Evolutionary conservation across 2,888 invertebrate species (phyloP).

Genomic region (Epistrophe eligans): DNA sequence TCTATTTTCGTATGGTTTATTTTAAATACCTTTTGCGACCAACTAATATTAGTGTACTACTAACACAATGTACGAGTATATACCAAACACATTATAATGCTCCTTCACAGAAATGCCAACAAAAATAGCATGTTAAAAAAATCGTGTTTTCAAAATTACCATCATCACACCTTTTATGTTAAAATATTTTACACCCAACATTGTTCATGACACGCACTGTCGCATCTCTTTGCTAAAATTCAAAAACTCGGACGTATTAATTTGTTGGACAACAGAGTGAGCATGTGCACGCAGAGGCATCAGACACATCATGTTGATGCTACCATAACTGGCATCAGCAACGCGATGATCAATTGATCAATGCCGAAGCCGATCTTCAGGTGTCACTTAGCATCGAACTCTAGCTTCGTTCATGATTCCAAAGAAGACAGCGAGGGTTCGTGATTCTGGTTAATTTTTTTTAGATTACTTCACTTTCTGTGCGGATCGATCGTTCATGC

Average conservation of each 20-base stretch:
- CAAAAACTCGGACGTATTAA: constrained; percentile 62
- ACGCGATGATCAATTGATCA: constrained; percentile 54
- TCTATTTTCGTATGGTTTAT: too few species aligned
- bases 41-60: too few species aligned
- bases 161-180: constrained; percentile 61
- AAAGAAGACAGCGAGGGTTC: constrained; percentile 1
- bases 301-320: constrained; percentile 56
- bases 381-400: constrained; percentile 49
- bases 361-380: constrained; percentile 56
- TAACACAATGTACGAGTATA: too few species aligned
- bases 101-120: constrained; percentile 6
- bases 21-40: too few species aligned
- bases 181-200: constrained; percentile 56
- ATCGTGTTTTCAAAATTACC: constrained; percentile 54
- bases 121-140: constrained; percentile 44
- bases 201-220: constrained; percentile 60
- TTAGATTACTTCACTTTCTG: constrained; percentile 49
- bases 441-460: constrained; percentile 45
- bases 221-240: constrained; percentile 44
- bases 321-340: constrained; percentile 60
- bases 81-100: too few species aligned
- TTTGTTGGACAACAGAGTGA: constrained; percentile 64
- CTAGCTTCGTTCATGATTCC: constrained; percentile 6
- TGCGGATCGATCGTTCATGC: constrained; percentile 28
- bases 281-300: constrained; percentile 61